Base-by-base conservation (phyloP, 2,797 vertebrate genomes). In the Siniperca scherzeri region DNA sequence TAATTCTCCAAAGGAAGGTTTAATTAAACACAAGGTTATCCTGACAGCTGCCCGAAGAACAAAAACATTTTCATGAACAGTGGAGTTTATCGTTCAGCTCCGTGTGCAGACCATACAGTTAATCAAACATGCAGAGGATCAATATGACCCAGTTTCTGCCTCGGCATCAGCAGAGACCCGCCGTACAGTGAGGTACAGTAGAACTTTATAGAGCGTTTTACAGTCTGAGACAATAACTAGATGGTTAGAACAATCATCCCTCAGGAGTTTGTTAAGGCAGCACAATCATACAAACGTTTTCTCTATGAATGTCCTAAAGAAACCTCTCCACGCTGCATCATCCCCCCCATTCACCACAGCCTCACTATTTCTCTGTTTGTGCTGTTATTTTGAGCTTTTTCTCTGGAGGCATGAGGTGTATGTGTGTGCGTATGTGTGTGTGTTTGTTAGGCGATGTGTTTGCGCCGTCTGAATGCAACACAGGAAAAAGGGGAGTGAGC, bases 101-200 rank as follows among this genome's bases (percentile, higher is more conserved):
- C 38, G 38, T 64, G 67, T 62, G 78, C 59, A 60, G 14, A 73
- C 50, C 59, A 56, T 79, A 57, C 53, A 44, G 76, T 83, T 69
- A 81, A 78, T 89, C 75, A 76, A 72, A 89, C 70, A 79, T 25
- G n/a, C 73, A 40, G 65, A 59, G 19, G 19, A 93, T 93, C 86
- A 74, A 86, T 86, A 64, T 80, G 89, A 93, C 91, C 91, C 87
- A 89, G 90, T 92, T 94, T 83, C 80, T 81, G 77, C 67, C 73
- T 80, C 27, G 16, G 75, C 53, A 36, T 70, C 73, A 62, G 53
- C 70, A 70, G 52, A 73, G 77, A 56, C 52, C 44, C 0, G 10
- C 59, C 2, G 30, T 77, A 81, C 70, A 75, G 59, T 48, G 56
- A 70, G 73, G n/a, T 83, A 72, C 76, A 72, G 78, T 42, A 42